Base-by-base conservation (phyloP, 2,888 invertebrate genomes). In the Litoditis marina region DNA sequence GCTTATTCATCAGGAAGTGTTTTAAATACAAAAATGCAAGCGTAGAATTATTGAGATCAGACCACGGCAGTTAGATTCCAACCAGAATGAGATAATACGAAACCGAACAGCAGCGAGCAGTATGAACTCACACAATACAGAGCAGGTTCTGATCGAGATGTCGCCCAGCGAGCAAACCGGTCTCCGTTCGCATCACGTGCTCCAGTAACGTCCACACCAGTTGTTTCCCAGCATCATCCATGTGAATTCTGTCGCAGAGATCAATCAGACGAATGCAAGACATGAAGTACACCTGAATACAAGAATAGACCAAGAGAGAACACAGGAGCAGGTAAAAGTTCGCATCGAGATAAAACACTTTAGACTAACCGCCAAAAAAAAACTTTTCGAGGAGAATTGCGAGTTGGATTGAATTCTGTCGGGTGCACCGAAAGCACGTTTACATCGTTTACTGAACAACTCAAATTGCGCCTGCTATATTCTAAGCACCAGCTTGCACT, bases 121-220 rank as follows among this genome's bases (percentile, higher is more conserved):
- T 42, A n/a, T n/a, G n/a, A 16, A 63, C 61, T 59, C n/a, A 98
- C 70, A 96, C 90, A 68, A 94, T 90, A 85, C 96, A 98, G 94
- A 99, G 94, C 56, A 98, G 88, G 73, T 96, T 89, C 86, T 99
- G 98, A 86, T 98, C 98, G 32, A 99, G 87, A 85, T 99, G 96
- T 3, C 98, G 88, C 84, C 95, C 94, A 77, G 88, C 88, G 89
- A 98, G 90, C 51, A 98, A 86, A 69, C 89, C 88, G 0, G 90
- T 90, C 79, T 92, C 89, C 67, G 91, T 88, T 74, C 90, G 89
- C 75, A 98, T 87, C 2, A 91, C 89, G 85, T 92, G 88, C 84
- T 98, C 95, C 79, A 98, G 91, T 78, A 92, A 91, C 0, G 96
- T 95, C 96, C 96, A 98, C 13, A 75, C 71, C 52, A 65, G 61